Evolutionary conservation across 2,113 vertebrate genomes (phyloP).

Genomic region (Pteronura brasiliensis): DNA sequence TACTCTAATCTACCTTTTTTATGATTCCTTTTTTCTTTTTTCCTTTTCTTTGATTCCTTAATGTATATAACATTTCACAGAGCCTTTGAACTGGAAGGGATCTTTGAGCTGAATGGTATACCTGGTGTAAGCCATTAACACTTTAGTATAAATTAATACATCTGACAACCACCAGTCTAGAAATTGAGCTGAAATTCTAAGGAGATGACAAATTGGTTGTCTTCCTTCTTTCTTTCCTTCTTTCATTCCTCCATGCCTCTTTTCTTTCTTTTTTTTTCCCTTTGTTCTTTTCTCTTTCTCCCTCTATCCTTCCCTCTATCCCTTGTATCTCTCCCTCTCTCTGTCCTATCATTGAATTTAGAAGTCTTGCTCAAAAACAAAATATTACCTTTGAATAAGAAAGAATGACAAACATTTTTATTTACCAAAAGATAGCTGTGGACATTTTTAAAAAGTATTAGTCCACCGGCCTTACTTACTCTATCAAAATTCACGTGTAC

Average conservation of each 20-base stretch:
- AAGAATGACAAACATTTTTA: background rate
- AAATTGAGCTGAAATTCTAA: constrained; percentile 20
- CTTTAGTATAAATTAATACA: constrained; percentile 50
- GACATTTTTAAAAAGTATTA: background rate
- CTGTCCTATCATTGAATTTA: background rate
- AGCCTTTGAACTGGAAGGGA: background rate
- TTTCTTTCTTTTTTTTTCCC: no score
- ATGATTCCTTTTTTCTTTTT: background rate
- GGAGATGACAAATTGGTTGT: background rate
- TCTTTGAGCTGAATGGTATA: background rate
- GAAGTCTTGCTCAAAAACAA: background rate
- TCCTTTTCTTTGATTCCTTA: background rate
- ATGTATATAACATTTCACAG: background rate
- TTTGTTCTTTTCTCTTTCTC: background rate
- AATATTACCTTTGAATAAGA: background rate
- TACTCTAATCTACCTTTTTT: background rate
- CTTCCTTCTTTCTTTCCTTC: background rate
- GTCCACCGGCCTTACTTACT: background rate
- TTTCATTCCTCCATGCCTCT: background rate
- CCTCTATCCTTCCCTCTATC: background rate
- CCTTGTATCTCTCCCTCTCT: background rate
- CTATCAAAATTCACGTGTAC: background rate
- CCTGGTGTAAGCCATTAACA: constrained; percentile 29
- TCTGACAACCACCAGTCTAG: background rate
- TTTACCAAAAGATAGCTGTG: background rate